Base-by-base conservation (phyloP, 2,888 invertebrate genomes). In the Myathropa florea region DNA sequence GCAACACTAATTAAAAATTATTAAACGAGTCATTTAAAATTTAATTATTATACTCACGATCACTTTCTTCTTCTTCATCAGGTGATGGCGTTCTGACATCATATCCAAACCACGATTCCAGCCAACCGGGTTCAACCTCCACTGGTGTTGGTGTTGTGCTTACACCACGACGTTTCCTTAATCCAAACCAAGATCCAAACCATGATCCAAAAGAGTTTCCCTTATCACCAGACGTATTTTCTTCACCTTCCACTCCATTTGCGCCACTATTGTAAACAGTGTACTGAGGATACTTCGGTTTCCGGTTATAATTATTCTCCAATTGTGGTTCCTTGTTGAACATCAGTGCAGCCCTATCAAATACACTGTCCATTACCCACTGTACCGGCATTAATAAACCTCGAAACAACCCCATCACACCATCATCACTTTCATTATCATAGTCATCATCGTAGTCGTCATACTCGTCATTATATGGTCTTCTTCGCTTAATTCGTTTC, bases 321-420 rank as follows among this genome's bases (percentile, higher is more conserved):
- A 82, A 23, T 7, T 70, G 14, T 4, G 88, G 89, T 14, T 88
- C 84, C 3, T 89, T 81, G 6, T 89, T 65, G 28, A 81, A 75
- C 57, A 75, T 75, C 12, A 70, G 39, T 6, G 61, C 81, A 46
- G 72, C 81, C 21, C 89, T 89, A 30, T 92, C 92, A 71, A 90
- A 89, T 3, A 92, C 67, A n/a, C 89, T 89, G 3, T 89, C 72
- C 90, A 92, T 90, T 26, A 91, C 89, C 89, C 90, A 57, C 59
- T 92, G 91, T 4, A 92, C 89, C 12, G 92, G 92, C 87, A 91
- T 91, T 80, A 92, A 91, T 10, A 92, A 84, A 89, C 91, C 91
- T 67, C 91, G 91, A 76, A 92, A 89, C 59, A 92, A 90, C 18
- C 90, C 90, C 59, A 90, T 88, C 4, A 92, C 85, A n/a, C 90